A percentile compares a stretch with the other conserved stretches of the same genome.
Conservation (phyloP, 2,113 vertebrate species). For the Potamarius usumacintae region DNA sequence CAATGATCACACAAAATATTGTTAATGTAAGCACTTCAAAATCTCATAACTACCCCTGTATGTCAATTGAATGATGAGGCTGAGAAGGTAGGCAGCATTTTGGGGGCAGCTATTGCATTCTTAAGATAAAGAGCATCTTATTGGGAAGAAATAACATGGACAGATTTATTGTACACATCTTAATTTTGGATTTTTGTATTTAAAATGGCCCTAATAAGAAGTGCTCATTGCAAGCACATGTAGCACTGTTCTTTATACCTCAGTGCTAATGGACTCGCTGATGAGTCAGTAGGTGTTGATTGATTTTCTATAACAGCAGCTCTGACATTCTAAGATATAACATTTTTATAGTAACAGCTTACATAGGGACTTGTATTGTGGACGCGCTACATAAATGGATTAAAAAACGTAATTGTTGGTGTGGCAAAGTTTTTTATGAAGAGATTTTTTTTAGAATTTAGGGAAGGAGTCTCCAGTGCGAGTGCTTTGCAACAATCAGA, state of each 20-base stretch:
- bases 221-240: not conserved
- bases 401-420: not conserved
- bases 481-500: not conserved
- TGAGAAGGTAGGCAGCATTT: not conserved
- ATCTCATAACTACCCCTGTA: not conserved
- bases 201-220: not conserved
- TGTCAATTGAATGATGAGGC: not conserved
- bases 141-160: not conserved
- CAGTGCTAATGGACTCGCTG: not conserved
- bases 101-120: not conserved
- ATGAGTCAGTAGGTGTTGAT: not conserved
- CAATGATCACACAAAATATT: not conserved
- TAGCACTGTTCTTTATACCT: not conserved
- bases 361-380: not conserved
- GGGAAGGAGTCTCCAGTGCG: not conserved
- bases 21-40: not conserved
- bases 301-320: not conserved
- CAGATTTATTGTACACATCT: not conserved
- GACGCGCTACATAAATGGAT: not conserved
- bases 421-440: not conserved
- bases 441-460: not conserved
- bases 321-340: not conserved
- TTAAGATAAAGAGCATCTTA: not conserved
- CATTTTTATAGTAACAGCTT: not conserved
- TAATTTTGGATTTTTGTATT: not conserved